phyloP scores from a whole-genome alignment of 2,113 vertebrate species.

The Merops nubicus region DNA sequence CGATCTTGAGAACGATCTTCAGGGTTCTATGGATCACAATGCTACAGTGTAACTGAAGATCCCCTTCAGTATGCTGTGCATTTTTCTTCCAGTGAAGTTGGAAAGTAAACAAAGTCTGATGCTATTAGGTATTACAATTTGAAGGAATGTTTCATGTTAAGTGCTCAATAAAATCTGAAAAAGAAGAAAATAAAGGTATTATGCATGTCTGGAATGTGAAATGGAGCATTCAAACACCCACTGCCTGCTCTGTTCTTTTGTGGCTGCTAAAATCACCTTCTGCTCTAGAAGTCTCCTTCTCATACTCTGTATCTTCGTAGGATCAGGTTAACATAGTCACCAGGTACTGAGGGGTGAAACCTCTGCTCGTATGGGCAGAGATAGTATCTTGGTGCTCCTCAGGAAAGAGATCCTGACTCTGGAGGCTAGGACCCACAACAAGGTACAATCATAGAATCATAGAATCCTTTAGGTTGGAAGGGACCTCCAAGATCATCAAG shows the following conservation, averaged over 20 bases:
- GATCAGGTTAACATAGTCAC: background rate
- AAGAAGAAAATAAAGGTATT: background rate
- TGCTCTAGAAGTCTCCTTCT: background rate
- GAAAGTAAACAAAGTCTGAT: background rate
- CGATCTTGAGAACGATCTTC: background rate
- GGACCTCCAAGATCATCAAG: too few relatives aligned
- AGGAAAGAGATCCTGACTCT: background rate
- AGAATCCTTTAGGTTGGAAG: too few relatives aligned
- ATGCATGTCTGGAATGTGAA: background rate
- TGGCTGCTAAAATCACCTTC: background rate
- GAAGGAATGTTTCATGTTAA: background rate
- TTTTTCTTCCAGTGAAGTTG: background rate
- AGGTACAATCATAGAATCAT: too few relatives aligned
- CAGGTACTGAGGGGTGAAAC: background rate
- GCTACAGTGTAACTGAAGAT: background rate
- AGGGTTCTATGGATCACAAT: background rate
- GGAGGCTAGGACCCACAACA: background rate
- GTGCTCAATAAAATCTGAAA: background rate
- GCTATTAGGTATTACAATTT: background rate
- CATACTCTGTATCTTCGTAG: background rate
- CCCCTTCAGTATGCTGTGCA: background rate
- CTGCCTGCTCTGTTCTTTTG: background rate
- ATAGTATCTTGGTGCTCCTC: background rate
- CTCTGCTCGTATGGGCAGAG: background rate
- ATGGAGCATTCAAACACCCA: background rate